Base-by-base conservation (phyloP, 2,888 invertebrate genomes). In the Sesia apiformis region DNA sequence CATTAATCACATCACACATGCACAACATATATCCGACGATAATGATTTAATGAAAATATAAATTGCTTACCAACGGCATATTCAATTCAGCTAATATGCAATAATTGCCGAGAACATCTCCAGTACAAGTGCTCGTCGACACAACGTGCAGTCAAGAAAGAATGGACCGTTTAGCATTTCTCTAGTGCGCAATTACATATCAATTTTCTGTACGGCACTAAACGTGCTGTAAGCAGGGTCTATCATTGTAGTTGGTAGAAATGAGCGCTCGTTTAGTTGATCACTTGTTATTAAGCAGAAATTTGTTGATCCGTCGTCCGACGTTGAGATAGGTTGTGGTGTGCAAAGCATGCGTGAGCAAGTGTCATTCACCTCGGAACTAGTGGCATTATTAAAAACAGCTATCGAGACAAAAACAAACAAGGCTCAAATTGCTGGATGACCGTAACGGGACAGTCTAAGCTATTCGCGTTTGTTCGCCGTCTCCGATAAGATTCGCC, bases 31-130 rank as follows among this genome's bases (percentile, higher is more conserved):
- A 69, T 67, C 70, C 70, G 70, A 72, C 73, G 78, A 66, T 59
- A 64, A 65, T 63, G 63, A 69, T 77, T 74, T 74, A 74, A 76
- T 72, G 70, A 76, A 78, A 77, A 73, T 74, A 78, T 66, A 74
- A 78, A 76, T 65, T 63, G 62, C 62, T 54, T 59, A 54, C 57
- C 57, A 58, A 56, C 58, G 55, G 61, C 63, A 71, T 70, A 81
- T 73, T 77, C 76, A 78, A 80, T 82, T 79, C 72, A 71, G 74
- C 79, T 84, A 80, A 84, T 82, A 78, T 81, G 81, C 76, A 76
- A 80, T 82, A 83, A 84, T 84, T 76, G 75, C 68, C 62, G 63
- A 64, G 67, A 69, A 66, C 64, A 64, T 63, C 61, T 60, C 59
- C 57, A 58, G 61, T 57, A 61, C 63, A 67, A 67, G 69, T 59